A percentile compares a stretch with the other conserved stretches of the same genome.
phyloP scores from a whole-genome alignment of 2,113 vertebrate genomes.

The Pipra filicauda region DNA sequence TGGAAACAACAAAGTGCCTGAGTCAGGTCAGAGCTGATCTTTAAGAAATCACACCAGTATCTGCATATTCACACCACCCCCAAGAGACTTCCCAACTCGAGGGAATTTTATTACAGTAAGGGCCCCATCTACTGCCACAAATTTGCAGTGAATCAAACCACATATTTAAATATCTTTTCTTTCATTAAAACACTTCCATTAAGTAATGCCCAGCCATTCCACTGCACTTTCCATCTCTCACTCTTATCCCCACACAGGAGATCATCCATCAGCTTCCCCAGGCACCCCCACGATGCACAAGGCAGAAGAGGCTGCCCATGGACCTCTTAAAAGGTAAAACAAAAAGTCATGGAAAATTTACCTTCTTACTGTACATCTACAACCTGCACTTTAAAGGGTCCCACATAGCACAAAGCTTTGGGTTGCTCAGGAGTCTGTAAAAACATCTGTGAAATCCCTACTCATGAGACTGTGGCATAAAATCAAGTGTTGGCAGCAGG shows the following conservation, averaged over 20 bases:
- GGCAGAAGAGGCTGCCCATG: neutral
- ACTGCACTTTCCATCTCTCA: neutral
- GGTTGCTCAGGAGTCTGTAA: neutral
- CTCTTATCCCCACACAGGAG: neutral
- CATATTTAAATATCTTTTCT: neutral
- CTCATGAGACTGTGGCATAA: neutral
- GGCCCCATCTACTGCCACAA: slow-evolving; percentile 63
- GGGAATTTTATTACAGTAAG: slow-evolving; percentile 43
- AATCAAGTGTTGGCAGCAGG: neutral
- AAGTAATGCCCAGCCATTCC: neutral
- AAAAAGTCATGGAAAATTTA: neutral
- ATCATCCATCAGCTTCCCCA: neutral
- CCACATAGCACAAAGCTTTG: neutral
- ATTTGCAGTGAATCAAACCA: slow-evolving; percentile 38
- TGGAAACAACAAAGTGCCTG: neutral
- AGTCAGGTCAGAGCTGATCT: neutral
- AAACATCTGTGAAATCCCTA: neutral
- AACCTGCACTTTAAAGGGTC: neutral
- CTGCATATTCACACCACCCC: neutral
- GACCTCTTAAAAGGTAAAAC: neutral
- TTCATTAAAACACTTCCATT: neutral
- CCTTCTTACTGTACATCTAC: neutral
- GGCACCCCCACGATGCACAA: neutral
- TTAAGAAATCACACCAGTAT: neutral
- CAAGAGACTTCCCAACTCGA: neutral